Base-by-base conservation (phyloP, 1,140 invertebrate species). In the Sesamia nonagrioides region DNA sequence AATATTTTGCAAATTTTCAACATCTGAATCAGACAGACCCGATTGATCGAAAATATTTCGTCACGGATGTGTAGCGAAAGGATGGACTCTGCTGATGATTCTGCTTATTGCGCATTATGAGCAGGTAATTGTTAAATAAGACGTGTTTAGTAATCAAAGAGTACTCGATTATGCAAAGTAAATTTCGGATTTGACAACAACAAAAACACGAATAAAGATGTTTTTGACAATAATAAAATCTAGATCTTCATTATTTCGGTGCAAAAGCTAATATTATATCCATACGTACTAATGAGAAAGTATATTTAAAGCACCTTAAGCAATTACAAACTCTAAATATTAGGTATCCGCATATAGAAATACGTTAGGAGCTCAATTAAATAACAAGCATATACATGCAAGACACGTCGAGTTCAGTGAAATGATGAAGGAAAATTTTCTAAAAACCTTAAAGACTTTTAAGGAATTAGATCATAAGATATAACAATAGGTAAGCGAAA, bases 371-470 rank as follows among this genome's bases (percentile, higher is more conserved):
- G 37, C n/a, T 63, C 42, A 18, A 42, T 63, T 37, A 40, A 54
- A 21, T 52, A 13, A 60, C 21, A 33, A 60, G 13, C 6, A 63
- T 33, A n/a, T 40, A 33, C 21, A 7, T 37, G 3, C 3, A 37
- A 37, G 3, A 7, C 7, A n/a, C n/a, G 27, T 37, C 27, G 37
- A 48, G 42, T 68, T 48, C n/a, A 68, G 63, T 48, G 63, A 71
- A 52, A 50, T 69, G 45, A 71, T 71, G 18, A 71, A 71, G 68
- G 68, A 71, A 71, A 71, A 52, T 40, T 17, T 17, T 33, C 48
- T 17, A 11, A 27, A 54, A 71, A 71, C 68, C 48, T 71, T 71
- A 45, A 50, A 71, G 33, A 1, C 18, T 15, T 48, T 54, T 54
- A 54, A 69, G 33, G 9, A n/a, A n/a, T n/a, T n/a, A n/a, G n/a